A percentile compares a stretch with the other conserved stretches of the same genome.
Conservation (phyloP, 2,797 vertebrate genomes). For the Myotis vivesi region DNA sequence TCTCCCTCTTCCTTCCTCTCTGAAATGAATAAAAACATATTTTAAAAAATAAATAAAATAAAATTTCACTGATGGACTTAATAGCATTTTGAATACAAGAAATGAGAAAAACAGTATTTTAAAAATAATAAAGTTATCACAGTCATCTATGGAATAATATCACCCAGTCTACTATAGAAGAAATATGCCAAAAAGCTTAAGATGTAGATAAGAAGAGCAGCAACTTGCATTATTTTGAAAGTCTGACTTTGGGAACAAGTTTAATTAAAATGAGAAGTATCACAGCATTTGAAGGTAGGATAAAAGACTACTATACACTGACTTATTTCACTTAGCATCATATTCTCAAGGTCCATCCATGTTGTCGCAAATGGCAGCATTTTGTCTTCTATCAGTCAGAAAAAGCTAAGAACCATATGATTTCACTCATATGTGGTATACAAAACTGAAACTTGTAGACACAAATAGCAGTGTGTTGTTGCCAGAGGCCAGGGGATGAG, state of each 20-base stretch:
- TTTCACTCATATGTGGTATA: not conserved
- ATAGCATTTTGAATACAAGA: not conserved
- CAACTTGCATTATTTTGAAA: not conserved
- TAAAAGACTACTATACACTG: not conserved
- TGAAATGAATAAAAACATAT: too few relatives aligned
- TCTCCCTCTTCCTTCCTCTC: too few relatives aligned
- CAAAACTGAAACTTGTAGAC: not conserved
- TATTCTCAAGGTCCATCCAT: not conserved
- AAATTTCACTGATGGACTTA: not conserved
- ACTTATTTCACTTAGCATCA: not conserved
- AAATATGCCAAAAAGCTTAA: not conserved
- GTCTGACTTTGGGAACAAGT: not conserved
- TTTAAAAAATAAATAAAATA: not conserved
- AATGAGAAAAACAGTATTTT: not conserved
- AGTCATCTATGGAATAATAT: not conserved
- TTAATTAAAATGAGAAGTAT: conserved; percentile 45
- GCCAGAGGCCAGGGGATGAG: not conserved
- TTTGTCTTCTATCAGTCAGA: not conserved
- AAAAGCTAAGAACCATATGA: not conserved
- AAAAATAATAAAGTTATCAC: not conserved
- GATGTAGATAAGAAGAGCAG: not conserved
- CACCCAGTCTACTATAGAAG: not conserved
- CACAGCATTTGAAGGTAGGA: not conserved
- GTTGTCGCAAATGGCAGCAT: not conserved
- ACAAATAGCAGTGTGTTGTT: not conserved